Evolutionary conservation across 2,888 invertebrate genomes (phyloP).

Genomic region (Acleris cristana): DNA sequence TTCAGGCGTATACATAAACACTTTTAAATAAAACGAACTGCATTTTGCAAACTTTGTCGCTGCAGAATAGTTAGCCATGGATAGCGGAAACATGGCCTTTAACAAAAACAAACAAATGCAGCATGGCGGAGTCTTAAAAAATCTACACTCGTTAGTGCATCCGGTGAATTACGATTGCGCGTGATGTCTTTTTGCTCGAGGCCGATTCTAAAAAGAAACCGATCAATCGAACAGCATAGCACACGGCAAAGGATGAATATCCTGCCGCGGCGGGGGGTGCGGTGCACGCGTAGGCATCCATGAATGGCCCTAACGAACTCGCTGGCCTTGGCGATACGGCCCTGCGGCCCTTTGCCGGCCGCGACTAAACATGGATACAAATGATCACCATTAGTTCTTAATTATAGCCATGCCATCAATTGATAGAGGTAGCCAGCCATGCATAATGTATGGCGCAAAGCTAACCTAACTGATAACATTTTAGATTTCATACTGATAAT

Average conservation of each 20-base stretch:
- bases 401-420: constrained; percentile 26
- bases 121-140: constrained; percentile 67
- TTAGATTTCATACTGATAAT: neutral
- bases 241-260: constrained; percentile 70
- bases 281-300: constrained; percentile 72
- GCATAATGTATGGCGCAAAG: constrained; percentile 22
- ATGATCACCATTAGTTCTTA: constrained; percentile 35
- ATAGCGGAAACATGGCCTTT: constrained; percentile 65
- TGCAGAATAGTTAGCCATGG: constrained; percentile 36
- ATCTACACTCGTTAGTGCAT: constrained; percentile 80
- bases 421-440: constrained; percentile 9
- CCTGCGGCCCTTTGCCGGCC: constrained; percentile 52
- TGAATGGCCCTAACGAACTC: constrained; percentile 82
- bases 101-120: constrained; percentile 73
- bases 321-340: constrained; percentile 77
- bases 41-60: neutral
- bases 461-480: constrained; percentile 1
- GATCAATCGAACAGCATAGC: constrained; percentile 74
- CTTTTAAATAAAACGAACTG: too few species aligned
- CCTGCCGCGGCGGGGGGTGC: constrained; percentile 65
- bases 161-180: constrained; percentile 79
- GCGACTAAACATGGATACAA: constrained; percentile 40
- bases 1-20: too few species aligned
- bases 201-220: constrained; percentile 69
- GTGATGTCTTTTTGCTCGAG: constrained; percentile 67